These are phyloP conservation scores for Diachasmimorpha longicaudata DNA, from an alignment of 1,140 invertebrate species.

Conservation along the genomic window DNA sequence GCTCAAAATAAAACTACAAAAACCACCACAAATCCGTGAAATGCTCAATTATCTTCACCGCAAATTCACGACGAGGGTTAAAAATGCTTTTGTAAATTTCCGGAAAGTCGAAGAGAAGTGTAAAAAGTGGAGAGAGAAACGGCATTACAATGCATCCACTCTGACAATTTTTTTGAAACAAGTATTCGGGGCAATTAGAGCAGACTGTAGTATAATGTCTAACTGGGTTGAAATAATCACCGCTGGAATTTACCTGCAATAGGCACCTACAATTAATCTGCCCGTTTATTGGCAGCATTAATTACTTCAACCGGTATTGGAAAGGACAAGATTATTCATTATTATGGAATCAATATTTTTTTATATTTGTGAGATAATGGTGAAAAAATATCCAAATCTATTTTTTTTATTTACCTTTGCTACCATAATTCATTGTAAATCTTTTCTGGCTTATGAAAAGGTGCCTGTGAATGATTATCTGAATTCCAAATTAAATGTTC, in stretches of 20 bases:
- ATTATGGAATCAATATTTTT: background rate
- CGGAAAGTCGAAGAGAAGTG: too few species aligned
- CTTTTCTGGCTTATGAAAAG: background rate
- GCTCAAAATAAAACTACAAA: background rate
- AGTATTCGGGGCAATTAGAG: conserved; percentile 25
- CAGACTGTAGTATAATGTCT: background rate
- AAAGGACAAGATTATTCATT: background rate
- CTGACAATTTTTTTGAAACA: background rate
- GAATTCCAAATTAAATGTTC: too few species aligned
- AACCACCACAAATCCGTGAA: background rate
- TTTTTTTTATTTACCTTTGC: background rate
- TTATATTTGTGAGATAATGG: background rate
- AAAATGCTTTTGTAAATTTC: too few species aligned
- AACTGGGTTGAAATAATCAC: background rate
- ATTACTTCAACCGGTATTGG: background rate
- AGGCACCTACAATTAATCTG: background rate
- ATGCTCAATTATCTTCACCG: too few species aligned
- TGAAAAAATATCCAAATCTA: background rate
- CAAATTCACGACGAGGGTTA: too few species aligned
- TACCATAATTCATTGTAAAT: background rate
- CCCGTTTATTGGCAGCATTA: background rate
- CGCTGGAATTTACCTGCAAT: background rate
- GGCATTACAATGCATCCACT: background rate
- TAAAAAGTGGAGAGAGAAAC: background rate
- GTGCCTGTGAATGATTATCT: too few species aligned